These are phyloP conservation scores for Mellivora capensis DNA, from an alignment of 2,113 vertebrate species.

Conservation along the genomic window DNA sequence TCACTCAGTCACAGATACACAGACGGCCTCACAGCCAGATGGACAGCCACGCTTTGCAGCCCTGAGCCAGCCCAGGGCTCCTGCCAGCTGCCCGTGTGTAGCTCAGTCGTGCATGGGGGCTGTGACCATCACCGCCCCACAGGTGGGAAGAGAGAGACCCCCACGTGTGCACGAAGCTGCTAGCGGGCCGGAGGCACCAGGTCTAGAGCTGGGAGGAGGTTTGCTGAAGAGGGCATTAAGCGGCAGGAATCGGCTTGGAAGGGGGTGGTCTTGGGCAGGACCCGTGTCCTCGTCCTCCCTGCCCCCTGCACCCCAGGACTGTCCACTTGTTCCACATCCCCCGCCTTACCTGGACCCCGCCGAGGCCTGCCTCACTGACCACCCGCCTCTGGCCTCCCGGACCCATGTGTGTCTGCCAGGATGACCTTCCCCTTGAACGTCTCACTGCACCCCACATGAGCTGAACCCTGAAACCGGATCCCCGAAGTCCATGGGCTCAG, in stretches of 20 bases:
- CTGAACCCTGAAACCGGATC: fast-evolving
- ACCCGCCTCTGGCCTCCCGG: not conserved
- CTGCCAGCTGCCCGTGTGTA: not conserved
- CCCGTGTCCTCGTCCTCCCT: too few species aligned
- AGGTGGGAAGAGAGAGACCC: not conserved
- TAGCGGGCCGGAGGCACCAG: fast-evolving
- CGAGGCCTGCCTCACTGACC: not conserved
- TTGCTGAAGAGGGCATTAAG: fast-evolving
- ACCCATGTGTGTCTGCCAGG: not conserved
- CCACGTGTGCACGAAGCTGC: not conserved
- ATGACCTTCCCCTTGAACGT: not conserved
- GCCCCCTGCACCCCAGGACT: not conserved
- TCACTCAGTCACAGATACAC: fast-evolving
- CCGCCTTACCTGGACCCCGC: not conserved
- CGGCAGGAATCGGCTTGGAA: fast-evolving
- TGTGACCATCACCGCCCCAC: fast-evolving
- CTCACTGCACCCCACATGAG: not conserved
- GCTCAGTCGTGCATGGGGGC: fast-evolving
- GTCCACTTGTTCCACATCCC: not conserved
- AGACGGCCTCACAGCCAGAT: fast-evolving
- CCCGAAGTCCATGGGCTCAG: not conserved
- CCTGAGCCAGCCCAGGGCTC: fast-evolving
- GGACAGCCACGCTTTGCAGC: not conserved
- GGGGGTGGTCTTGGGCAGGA: not conserved
- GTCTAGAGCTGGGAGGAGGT: not conserved